phyloP scores from a whole-genome alignment of 2,797 vertebrate genomes.

The Phrynocephalus guinanensis region DNA sequence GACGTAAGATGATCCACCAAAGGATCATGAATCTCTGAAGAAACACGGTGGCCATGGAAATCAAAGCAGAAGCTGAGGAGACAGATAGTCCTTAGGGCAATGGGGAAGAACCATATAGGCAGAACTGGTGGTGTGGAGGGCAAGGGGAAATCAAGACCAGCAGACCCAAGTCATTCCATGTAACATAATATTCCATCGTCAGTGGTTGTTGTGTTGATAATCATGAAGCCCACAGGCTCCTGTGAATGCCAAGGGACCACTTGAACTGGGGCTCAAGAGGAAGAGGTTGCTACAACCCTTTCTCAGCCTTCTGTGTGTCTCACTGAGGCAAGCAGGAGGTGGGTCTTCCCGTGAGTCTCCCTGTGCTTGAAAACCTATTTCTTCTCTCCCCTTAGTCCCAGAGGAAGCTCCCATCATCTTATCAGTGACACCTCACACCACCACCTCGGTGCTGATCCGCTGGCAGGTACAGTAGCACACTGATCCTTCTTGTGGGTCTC shows the following conservation, averaged over 20 bases:
- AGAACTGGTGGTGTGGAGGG: not conserved
- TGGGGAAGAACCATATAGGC: not conserved
- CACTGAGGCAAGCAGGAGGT: not conserved
- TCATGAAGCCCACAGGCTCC: not conserved
- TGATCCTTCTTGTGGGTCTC: not conserved
- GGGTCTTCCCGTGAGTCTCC: not conserved
- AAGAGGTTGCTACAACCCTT: not conserved
- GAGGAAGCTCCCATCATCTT: slow-evolving; percentile 87
- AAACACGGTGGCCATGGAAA: not conserved
- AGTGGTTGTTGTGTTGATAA: not conserved
- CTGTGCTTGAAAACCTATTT: not conserved
- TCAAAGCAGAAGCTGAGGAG: not conserved
- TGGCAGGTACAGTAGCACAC: slow-evolving; percentile 87
- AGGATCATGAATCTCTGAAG: not conserved
- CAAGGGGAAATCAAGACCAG: not conserved
- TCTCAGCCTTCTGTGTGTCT: not conserved
- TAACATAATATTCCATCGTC: not conserved
- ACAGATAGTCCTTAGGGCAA: not conserved
- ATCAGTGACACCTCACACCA: slow-evolving; percentile 93
- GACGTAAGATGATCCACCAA: not conserved
- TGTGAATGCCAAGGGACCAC: not conserved
- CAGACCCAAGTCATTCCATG: not conserved
- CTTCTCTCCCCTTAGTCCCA: slow-evolving; percentile 69
- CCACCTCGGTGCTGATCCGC: slow-evolving; percentile 93
- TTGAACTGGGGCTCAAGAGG: not conserved